Evolutionary conservation across 1,140 invertebrate genomes (phyloP).

Genomic region (Parapsyche elsis): DNA sequence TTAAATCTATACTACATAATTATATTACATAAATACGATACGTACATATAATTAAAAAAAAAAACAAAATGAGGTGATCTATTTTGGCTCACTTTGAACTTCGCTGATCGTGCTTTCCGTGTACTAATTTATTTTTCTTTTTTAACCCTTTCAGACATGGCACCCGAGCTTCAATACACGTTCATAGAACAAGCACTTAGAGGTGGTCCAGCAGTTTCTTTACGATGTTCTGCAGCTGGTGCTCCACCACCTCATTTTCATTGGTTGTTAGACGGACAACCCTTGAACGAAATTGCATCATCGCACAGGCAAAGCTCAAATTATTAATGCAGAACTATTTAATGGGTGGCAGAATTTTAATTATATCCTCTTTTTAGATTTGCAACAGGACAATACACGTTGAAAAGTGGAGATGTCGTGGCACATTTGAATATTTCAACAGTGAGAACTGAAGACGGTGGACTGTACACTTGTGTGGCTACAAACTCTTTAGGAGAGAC

Average conservation of each 20-base stretch:
- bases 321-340: background rate
- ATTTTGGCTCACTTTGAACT: too few relatives aligned
- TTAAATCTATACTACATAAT: too few relatives aligned
- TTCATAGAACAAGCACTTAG: conserved; percentile 87
- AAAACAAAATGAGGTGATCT: too few relatives aligned
- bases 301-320: conserved; percentile 65
- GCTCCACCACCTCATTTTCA: conserved; percentile 85
- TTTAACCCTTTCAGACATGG: conserved; percentile 72
- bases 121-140: too few relatives aligned
- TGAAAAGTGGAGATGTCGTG: conserved; percentile 83
- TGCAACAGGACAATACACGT: conserved; percentile 79
- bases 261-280: conserved; percentile 85
- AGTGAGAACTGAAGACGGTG: conserved; percentile 83
- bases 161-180: conserved; percentile 83
- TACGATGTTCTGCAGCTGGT: conserved; percentile 86
- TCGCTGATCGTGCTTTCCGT: too few relatives aligned
- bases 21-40: too few relatives aligned
- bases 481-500: conserved; percentile 78
- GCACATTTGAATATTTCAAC: conserved; percentile 88
- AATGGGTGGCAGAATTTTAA: background rate
- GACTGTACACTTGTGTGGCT: conserved; percentile 83
- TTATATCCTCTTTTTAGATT: conserved; percentile 60
- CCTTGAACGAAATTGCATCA: conserved; percentile 70
- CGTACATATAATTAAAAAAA: too few relatives aligned
- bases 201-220: conserved; percentile 80